Evolutionary conservation across 2,797 vertebrate species (phyloP).

Genomic region (Poeciliopsis presidionis): DNA sequence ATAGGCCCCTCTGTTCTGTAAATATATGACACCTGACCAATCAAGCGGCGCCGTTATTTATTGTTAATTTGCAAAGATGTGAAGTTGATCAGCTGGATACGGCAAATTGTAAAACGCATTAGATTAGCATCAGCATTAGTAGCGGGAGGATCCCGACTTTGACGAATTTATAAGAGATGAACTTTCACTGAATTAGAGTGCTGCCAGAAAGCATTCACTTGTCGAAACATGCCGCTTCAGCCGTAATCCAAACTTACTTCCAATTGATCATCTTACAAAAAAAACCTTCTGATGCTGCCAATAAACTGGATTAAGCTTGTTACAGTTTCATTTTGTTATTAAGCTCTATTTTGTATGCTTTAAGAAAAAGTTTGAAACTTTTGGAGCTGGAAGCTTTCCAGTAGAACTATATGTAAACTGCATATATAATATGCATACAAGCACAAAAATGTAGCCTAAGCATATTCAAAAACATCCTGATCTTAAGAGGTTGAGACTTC

Average conservation of each 20-base stretch:
- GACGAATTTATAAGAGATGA: neutral
- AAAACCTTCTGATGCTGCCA: too few relatives aligned
- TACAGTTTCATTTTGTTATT: neutral
- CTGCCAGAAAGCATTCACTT: neutral
- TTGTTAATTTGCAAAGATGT: conserved; percentile 25
- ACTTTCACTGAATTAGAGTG: neutral
- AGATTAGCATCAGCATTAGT: neutral
- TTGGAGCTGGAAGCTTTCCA: neutral
- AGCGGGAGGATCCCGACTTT: neutral
- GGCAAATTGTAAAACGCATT: neutral
- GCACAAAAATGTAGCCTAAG: neutral
- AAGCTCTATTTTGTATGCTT: neutral
- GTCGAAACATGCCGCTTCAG: too few relatives aligned
- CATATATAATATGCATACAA: neutral
- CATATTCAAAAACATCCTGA: neutral
- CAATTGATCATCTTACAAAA: too few relatives aligned
- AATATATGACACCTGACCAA: conserved; percentile 66
- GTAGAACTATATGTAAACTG: neutral
- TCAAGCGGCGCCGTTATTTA: conserved; percentile 33
- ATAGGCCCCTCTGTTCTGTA: conserved; percentile 60
- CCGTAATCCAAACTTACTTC: too few relatives aligned
- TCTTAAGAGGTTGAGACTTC: neutral
- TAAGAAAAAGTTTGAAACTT: neutral
- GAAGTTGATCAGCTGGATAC: conserved; percentile 30
- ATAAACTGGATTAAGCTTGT: too few relatives aligned